Conservation (phyloP, 2,888 invertebrate species). For the Phyllotreta striolata region DNA sequence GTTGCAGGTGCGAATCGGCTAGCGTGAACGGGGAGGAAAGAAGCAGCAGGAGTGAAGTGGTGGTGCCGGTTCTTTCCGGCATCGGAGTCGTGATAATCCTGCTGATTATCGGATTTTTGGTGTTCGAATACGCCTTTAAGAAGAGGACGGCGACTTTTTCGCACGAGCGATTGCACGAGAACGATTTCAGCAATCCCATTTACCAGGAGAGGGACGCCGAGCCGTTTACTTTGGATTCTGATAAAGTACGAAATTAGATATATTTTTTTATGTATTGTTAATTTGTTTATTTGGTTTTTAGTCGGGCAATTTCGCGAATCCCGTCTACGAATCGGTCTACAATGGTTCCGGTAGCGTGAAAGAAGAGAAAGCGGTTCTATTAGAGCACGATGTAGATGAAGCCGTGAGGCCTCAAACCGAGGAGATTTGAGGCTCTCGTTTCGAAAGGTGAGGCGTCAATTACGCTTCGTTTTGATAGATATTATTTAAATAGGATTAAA, state of each 20-base stretch:
- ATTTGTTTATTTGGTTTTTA: constrained; percentile 43
- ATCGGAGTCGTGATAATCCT: constrained; percentile 50
- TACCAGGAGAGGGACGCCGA: constrained; percentile 78
- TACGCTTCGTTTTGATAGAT: constrained; percentile 16
- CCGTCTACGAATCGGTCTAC: constrained; percentile 86
- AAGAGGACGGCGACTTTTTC: constrained; percentile 69
- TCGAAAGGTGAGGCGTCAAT: constrained; percentile 23
- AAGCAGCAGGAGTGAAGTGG: constrained; percentile 40
- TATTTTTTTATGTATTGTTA: not conserved
- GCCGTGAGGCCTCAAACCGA: constrained; percentile 58
- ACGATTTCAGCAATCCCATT: constrained; percentile 86
- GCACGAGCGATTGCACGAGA: constrained; percentile 82
- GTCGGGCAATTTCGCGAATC: constrained; percentile 84
- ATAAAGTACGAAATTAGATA: constrained; percentile 63
- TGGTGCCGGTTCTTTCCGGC: constrained; percentile 48
- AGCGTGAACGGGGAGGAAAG: constrained; percentile 1
- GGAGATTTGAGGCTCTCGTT: constrained; percentile 44
- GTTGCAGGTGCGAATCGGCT: constrained; percentile 26
- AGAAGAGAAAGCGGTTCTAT: constrained; percentile 66
- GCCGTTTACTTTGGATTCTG: constrained; percentile 66
- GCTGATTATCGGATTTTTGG: constrained; percentile 49
- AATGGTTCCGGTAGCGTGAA: constrained; percentile 60
- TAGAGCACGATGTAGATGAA: constrained; percentile 65
- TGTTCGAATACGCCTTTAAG: constrained; percentile 52
- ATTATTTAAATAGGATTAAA: constrained; percentile 21